Conservation (phyloP, 2,888 invertebrate species). For the Scelioninae gen. 1 region DNA sequence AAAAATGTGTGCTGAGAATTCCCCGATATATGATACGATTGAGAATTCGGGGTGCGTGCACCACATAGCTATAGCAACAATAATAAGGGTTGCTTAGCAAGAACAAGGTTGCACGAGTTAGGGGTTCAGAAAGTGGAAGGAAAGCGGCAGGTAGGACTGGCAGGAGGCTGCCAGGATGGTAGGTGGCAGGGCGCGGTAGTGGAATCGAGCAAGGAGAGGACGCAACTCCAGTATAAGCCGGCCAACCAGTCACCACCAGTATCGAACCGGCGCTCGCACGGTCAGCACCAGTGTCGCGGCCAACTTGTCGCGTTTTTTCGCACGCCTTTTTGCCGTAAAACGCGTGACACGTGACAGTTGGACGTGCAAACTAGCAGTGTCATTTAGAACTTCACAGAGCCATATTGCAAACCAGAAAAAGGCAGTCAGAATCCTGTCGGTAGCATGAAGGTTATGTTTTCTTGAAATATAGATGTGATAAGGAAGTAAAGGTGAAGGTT, state of each 20-base stretch:
- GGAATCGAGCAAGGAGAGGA: constrained; percentile 72
- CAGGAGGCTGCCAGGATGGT: constrained; percentile 70
- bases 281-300: constrained; percentile 47
- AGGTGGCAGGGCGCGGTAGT: constrained; percentile 65
- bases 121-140: constrained; percentile 57
- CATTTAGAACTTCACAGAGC: neutral
- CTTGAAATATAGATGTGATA: constrained; percentile 9
- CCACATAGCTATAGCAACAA: constrained; percentile 59
- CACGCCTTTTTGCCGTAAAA: constrained; percentile 27
- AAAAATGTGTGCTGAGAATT: no score
- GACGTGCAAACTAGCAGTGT: neutral
- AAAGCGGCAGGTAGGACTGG: constrained; percentile 63
- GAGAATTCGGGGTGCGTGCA: constrained; percentile 40
- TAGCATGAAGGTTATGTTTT: constrained; percentile 1
- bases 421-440: neutral
- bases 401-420: neutral
- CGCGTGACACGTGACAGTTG: constrained; percentile 40
- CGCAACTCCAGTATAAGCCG: constrained; percentile 70
- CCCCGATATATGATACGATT: constrained; percentile 20
- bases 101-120: constrained; percentile 72
- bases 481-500: constrained; percentile 49
- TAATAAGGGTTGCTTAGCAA: constrained; percentile 67
- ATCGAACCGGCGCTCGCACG: constrained; percentile 82
- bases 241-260: constrained; percentile 77
- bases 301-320: neutral